Percentiles rank a stretch among this genome's conserved stretches.
Evolutionary conservation across 2,113 vertebrate genomes (phyloP).

Genomic region (Tragelaphus imberbis): DNA sequence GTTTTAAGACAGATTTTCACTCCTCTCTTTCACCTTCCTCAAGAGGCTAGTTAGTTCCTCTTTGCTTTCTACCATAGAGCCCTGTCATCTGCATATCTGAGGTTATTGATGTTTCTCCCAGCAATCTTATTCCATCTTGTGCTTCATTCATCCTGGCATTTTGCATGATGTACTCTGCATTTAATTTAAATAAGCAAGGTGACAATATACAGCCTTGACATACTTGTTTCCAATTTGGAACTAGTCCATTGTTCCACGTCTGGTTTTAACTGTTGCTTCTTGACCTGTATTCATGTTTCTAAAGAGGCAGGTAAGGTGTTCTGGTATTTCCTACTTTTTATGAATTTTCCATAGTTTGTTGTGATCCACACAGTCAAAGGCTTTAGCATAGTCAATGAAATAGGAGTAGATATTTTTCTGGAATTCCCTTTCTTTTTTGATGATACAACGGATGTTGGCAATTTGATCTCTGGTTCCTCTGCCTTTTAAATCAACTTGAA

Average conservation of each 20-base stretch:
- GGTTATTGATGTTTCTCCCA: not conserved
- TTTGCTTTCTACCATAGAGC: not conserved
- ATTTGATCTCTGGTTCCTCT: not conserved
- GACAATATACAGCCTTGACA: not conserved
- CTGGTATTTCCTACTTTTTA: not conserved
- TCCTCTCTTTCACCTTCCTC: not conserved
- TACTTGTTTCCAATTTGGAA: not conserved
- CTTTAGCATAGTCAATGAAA: not conserved
- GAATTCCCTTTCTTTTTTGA: not conserved
- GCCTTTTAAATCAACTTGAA: not conserved
- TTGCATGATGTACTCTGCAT: not conserved
- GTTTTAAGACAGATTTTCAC: not conserved
- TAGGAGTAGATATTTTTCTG: not conserved
- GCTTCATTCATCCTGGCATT: not conserved
- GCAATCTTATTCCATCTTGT: not conserved
- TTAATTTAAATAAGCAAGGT: not conserved
- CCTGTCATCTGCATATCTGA: not conserved
- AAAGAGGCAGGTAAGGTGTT: not conserved
- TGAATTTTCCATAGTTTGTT: not conserved
- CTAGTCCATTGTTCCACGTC: rapidly evolving
- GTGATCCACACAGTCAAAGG: not conserved
- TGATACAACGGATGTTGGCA: not conserved
- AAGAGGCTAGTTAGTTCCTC: not conserved
- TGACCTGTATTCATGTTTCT: not conserved
- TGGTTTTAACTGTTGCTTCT: not conserved